These are phyloP conservation scores for Hippolais icterina DNA, from an alignment of 2,113 vertebrate species.

Conservation along the genomic window DNA sequence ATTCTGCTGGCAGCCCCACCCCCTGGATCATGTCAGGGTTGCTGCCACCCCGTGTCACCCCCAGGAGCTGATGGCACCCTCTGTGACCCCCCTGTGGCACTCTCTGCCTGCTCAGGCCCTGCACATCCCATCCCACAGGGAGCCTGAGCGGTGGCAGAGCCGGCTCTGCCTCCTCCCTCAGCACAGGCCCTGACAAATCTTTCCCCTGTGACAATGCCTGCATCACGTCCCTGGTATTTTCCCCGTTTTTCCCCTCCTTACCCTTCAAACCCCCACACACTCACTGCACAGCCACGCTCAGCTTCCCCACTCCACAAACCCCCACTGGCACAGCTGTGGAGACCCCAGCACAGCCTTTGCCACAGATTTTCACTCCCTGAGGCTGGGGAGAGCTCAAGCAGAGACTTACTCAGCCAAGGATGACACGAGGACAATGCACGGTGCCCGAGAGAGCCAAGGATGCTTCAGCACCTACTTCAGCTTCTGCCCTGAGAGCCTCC, in stretches of 20 bases:
- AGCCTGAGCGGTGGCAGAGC: accelerated
- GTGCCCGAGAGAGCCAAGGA: neutral
- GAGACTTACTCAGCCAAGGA: conserved; percentile 7
- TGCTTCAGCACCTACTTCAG: conserved; percentile 13
- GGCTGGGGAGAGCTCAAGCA: neutral
- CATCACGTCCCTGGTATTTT: neutral
- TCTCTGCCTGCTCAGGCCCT: neutral
- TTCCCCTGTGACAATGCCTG: neutral
- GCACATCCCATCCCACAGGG: accelerated
- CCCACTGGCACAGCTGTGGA: accelerated
- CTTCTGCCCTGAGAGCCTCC: neutral
- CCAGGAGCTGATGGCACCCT: accelerated
- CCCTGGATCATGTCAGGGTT: accelerated
- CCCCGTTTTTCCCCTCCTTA: neutral
- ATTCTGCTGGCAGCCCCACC: neutral
- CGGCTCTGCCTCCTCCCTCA: neutral
- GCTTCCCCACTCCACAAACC: neutral
- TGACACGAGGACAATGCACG: accelerated
- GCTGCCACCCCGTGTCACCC: accelerated
- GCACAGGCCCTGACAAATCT: neutral
- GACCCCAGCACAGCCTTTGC: neutral
- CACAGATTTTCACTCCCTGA: neutral
- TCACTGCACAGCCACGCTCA: accelerated
- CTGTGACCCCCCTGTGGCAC: neutral
- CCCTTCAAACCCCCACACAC: neutral